These are phyloP conservation scores for Manis javanica DNA, from an alignment of 2,797 vertebrate species.

Conservation along the genomic window DNA sequence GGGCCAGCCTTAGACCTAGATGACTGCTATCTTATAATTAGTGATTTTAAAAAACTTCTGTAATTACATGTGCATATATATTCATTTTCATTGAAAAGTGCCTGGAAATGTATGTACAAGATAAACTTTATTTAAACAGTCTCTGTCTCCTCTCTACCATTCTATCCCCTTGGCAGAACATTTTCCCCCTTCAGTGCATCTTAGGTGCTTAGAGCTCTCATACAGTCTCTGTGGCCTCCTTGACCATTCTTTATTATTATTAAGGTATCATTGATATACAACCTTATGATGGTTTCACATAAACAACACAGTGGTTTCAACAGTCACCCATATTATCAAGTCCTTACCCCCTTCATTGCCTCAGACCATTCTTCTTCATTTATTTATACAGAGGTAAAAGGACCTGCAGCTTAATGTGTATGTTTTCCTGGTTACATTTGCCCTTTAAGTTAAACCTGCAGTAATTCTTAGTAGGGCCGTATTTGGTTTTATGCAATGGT, in stretches of 20 bases:
- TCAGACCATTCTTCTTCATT: background rate
- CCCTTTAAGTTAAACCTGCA: background rate
- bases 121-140: background rate
- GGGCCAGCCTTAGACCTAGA: background rate
- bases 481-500: background rate
- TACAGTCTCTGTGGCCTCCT: background rate
- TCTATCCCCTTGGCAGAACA: background rate
- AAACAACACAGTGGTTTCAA: no score
- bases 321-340: no score
- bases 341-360: no score
- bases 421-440: background rate
- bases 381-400: background rate
- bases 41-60: background rate
- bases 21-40: background rate
- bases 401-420: background rate
- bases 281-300: no score
- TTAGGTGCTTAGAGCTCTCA: background rate
- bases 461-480: background rate
- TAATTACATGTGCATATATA: background rate
- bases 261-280: no score
- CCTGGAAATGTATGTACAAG: background rate
- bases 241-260: background rate
- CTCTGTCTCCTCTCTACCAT: background rate
- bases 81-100: background rate
- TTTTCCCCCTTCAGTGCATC: background rate